Evolutionary conservation across 2,888 invertebrate species (phyloP).

Genomic region (Branchellion lobata): DNA sequence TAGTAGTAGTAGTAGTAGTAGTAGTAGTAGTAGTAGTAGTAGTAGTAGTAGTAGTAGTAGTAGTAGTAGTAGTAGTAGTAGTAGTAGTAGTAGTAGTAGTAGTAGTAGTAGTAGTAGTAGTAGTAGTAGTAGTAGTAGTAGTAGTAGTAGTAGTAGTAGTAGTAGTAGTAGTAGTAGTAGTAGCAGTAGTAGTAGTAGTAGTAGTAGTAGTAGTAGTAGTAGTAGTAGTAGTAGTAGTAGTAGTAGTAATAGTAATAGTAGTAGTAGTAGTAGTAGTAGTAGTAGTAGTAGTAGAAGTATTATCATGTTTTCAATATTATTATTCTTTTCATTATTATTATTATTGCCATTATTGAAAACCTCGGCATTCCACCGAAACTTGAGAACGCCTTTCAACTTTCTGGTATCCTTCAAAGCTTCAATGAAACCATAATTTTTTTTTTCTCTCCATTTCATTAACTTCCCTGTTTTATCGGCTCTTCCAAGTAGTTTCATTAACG

Average conservation of each 20-base stretch:
- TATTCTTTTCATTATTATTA: too few species aligned
- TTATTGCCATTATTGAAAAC: not conserved
- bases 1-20: conserved; percentile 9
- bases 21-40: conserved; percentile 9
- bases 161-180: conserved; percentile 9
- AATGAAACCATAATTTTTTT: too few species aligned
- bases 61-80: conserved; percentile 9
- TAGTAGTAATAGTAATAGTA: conserved; percentile 1
- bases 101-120: conserved; percentile 9
- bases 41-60: conserved; percentile 9
- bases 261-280: conserved; percentile 9
- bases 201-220: conserved; percentile 9
- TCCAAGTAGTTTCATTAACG: too few species aligned
- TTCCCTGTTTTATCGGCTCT: too few species aligned
- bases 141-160: conserved; percentile 9
- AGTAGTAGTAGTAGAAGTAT: too few species aligned
- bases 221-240: conserved; percentile 9
- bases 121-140: conserved; percentile 9
- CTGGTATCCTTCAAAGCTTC: too few species aligned
- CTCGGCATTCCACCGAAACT: too few species aligned
- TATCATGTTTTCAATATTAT: too few species aligned
- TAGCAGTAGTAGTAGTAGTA: conserved; percentile 6
- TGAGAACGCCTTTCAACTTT: too few species aligned
- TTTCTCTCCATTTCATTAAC: too few species aligned
- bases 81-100: conserved; percentile 9